Base-by-base conservation (phyloP, 2,797 vertebrate genomes). In the Calcarius lapponicus region DNA sequence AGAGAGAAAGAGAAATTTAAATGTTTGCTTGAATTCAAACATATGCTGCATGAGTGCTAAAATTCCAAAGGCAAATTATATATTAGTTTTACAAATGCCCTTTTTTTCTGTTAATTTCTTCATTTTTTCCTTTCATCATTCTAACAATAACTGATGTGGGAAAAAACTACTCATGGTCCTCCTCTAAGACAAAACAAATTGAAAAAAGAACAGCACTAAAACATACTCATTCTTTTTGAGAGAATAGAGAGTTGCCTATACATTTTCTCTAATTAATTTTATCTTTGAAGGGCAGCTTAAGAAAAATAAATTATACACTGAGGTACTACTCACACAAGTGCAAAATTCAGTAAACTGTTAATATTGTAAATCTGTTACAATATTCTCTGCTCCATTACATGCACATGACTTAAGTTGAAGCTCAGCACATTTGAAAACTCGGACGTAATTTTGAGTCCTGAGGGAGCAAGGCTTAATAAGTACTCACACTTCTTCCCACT, bases 381-480 rank as follows among this genome's bases (percentile, higher is more conserved):
- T 84, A 90, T 56, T 84, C 24, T 64, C 75, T 79, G 79, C 17
- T 83, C 36, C 19, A 34, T 80, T 86, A n/a, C 17, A 60, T 28
- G 20, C 56, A 24, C 16, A 5, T 3, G 42, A 84, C 90, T 92
- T 78, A 74, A 85, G 53, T 20, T 54, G 73, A 96, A 87, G 47
- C 34, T 83, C 56, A 90, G 47, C 25, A 64, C 72, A 76, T 86
- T 81, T 96, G 84, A 93, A 96, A 83, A 87, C 43, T 78, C 0
- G 15, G 85, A 88, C 79, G 22, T 72, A 76, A 75, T 76, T 93
- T 88, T 80, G 18, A 91, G 70, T 95, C 93, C 79, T 79, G 36
- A 97, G 87, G 86, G 92, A 90, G 28, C 2, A 5, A 82, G 62
- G 54, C 32, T 94, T 95, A 91, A 89, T 95, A 91, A 91, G 54